These are phyloP conservation scores for Ahaetulla prasina DNA, from an alignment of 2,113 vertebrate species.

Conservation along the genomic window DNA sequence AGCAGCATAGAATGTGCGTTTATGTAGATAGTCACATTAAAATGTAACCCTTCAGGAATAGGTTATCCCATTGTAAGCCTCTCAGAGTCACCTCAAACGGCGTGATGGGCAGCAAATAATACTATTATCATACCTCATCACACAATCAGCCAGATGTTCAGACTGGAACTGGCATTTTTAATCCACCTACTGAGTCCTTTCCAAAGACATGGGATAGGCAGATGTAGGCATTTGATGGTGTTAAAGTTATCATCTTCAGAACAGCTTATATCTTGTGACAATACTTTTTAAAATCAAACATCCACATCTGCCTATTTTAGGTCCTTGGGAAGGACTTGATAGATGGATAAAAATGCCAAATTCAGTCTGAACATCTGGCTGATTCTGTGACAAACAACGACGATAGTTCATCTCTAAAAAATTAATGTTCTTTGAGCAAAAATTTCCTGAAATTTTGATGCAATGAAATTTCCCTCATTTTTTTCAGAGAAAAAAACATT, in stretches of 20 bases:
- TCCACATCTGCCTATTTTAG: neutral
- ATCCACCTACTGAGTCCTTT: too few relatives aligned
- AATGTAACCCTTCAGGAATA: neutral
- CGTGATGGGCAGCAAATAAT: too few relatives aligned
- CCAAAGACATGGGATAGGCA: too few relatives aligned
- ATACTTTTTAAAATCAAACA: neutral
- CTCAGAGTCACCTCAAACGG: neutral
- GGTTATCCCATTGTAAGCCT: neutral
- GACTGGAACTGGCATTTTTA: too few relatives aligned
- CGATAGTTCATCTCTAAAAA: neutral
- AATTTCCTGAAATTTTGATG: neutral
- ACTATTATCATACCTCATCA: too few relatives aligned
- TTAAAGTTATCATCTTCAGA: too few relatives aligned
- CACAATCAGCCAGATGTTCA: too few relatives aligned
- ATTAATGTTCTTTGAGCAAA: neutral
- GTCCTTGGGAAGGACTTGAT: neutral
- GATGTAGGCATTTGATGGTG: too few relatives aligned
- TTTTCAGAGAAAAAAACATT: neutral
- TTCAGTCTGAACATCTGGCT: neutral
- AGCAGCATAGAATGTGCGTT: neutral
- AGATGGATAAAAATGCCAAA: neutral
- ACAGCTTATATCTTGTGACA: too few relatives aligned
- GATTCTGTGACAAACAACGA: neutral
- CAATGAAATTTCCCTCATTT: neutral
- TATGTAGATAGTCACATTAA: neutral